These are phyloP conservation scores for Phenacoccus solenopsis DNA, from an alignment of 1,140 invertebrate genomes.

Conservation along the genomic window DNA sequence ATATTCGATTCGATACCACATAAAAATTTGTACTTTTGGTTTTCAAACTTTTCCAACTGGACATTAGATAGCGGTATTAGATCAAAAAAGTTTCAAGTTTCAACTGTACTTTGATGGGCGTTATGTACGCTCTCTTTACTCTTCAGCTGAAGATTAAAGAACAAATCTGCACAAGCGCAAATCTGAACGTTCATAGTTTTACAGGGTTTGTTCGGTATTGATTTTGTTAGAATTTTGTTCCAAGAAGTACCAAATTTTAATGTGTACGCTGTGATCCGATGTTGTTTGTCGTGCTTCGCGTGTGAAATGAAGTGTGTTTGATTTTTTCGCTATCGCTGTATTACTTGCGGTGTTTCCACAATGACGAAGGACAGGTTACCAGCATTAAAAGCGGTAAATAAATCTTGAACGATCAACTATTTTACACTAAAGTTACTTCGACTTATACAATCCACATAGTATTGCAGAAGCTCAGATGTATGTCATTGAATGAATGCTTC, in stretches of 20 bases:
- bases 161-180: slow-evolving; percentile 16
- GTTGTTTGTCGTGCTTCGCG: slow-evolving; percentile 32
- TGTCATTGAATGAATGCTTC: background rate
- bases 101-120: background rate
- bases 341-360: slow-evolving; percentile 31
- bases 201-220: slow-evolving; percentile 13
- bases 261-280: slow-evolving; percentile 6
- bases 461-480: background rate
- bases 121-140: background rate
- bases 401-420: slow-evolving; percentile 17
- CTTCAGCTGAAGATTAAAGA: background rate
- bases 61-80: background rate
- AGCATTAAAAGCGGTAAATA: slow-evolving; percentile 83
- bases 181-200: slow-evolving; percentile 1
- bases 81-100: background rate
- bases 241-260: slow-evolving; percentile 10
- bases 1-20: too few species aligned
- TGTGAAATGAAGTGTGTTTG: slow-evolving; percentile 40
- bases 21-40: too few species aligned
- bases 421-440: background rate
- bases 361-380: slow-evolving; percentile 98
- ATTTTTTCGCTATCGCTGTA: slow-evolving; percentile 29
- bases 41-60: background rate
- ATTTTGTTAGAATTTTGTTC: slow-evolving; percentile 12
- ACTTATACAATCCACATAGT: background rate